A percentile compares a stretch with the other conserved stretches of the same genome.
These are phyloP conservation scores for Ailuropoda melanoleuca DNA, from an alignment of 2,113 vertebrate genomes.

Conservation along the genomic window DNA sequence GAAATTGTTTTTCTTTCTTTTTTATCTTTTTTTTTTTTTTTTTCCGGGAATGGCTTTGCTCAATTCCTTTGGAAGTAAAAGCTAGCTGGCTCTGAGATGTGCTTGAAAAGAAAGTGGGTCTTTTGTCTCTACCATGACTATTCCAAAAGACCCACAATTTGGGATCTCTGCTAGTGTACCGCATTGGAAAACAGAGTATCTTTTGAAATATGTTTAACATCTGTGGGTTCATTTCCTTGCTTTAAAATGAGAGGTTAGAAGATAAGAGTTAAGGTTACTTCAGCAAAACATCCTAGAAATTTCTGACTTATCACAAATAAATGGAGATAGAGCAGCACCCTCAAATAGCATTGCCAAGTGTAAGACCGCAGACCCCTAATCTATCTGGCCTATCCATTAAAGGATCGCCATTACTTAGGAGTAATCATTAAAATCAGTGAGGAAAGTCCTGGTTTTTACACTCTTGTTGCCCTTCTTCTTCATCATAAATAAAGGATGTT, in stretches of 20 bases:
- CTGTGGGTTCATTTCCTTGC: not conserved
- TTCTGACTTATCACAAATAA: not conserved
- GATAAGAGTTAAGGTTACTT: not conserved
- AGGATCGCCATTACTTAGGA: not conserved
- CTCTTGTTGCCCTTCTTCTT: not conserved
- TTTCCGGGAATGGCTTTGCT: not conserved
- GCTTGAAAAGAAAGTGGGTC: not conserved
- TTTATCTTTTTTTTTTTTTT: not conserved
- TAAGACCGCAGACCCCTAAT: accelerated
- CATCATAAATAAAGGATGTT: not conserved
- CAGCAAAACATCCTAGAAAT: not conserved
- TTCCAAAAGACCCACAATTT: not conserved
- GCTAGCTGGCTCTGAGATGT: accelerated
- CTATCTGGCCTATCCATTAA: not conserved
- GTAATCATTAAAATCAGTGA: not conserved
- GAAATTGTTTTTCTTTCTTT: not conserved
- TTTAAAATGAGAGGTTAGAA: not conserved
- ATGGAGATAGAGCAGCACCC: accelerated
- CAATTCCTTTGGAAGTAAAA: not conserved
- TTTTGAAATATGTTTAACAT: not conserved
- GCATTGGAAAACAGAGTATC: not conserved
- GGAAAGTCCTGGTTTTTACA: not conserved
- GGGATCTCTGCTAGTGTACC: not conserved
- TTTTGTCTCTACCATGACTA: not conserved
- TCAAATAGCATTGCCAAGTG: accelerated